Conservation (phyloP, 1,140 invertebrate genomes). For the Riptortus pedestris region DNA sequence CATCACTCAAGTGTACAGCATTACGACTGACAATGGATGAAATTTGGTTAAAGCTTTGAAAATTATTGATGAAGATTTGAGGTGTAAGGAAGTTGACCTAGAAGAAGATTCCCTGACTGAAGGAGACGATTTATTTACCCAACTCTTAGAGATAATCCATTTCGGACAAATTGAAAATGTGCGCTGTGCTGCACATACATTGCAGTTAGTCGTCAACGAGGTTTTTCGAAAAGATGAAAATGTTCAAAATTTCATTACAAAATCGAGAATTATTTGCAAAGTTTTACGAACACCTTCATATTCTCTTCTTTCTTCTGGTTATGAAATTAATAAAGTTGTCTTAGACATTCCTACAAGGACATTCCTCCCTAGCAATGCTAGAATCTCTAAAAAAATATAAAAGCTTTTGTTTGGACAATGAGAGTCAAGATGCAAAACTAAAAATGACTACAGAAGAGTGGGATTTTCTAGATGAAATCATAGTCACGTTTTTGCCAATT, state of each 20-base stretch:
- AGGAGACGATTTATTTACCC: neutral
- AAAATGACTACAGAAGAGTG: neutral
- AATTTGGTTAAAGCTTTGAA: neutral
- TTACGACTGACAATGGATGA: neutral
- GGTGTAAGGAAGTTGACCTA: neutral
- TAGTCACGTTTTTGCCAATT: neutral
- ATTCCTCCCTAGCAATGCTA: neutral
- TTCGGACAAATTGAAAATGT: neutral
- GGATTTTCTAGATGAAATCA: neutral
- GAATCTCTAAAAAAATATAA: neutral
- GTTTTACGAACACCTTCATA: neutral
- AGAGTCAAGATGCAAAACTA: neutral
- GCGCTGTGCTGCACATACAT: neutral
- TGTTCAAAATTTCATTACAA: neutral
- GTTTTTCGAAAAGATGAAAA: neutral
- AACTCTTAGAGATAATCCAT: neutral
- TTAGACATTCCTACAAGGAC: neutral
- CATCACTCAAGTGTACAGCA: neutral
- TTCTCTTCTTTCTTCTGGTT: neutral
- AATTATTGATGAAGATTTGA: neutral
- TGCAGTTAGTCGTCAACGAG: neutral
- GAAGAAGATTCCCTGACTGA: neutral
- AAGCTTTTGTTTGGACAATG: neutral
- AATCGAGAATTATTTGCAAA: neutral
- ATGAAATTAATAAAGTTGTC: neutral